These are phyloP conservation scores for Eidolon helvum DNA, from an alignment of 2,113 vertebrate genomes.

Conservation along the genomic window DNA sequence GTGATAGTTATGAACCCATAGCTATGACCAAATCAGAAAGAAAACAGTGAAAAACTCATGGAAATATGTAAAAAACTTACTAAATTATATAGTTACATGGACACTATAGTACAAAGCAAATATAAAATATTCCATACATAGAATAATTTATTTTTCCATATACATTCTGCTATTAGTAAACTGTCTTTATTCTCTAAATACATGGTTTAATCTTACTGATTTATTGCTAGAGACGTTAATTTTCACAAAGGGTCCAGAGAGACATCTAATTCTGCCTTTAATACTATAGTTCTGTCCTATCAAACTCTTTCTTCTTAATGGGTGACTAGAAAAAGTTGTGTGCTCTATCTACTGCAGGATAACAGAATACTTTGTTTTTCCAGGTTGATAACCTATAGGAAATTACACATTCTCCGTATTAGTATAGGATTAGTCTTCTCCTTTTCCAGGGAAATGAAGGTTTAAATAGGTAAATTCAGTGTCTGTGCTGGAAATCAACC, in stretches of 20 bases:
- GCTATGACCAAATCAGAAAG: not conserved
- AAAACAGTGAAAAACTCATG: not conserved
- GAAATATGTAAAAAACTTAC: not conserved
- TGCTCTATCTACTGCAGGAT: not conserved
- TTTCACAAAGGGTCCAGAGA: not conserved
- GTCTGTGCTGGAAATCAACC: not conserved
- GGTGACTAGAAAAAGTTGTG: not conserved
- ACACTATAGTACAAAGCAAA: not conserved
- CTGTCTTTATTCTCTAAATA: not conserved
- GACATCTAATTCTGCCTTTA: not conserved
- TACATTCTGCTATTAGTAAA: not conserved
- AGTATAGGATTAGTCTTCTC: not conserved
- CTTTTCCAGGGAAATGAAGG: not conserved
- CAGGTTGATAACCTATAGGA: not conserved
- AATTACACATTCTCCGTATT: not conserved
- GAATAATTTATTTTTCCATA: constrained; percentile 9
- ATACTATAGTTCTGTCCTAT: not conserved
- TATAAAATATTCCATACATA: not conserved
- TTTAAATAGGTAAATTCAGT: not conserved
- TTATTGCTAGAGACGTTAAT: not conserved
- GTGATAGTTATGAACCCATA: not conserved
- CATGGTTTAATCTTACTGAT: not conserved
- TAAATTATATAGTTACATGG: not conserved
- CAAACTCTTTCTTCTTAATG: not conserved
- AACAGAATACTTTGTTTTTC: not conserved